Evolutionary conservation across 2,113 vertebrate species (phyloP).

Genomic region (Centropus bengalensis): DNA sequence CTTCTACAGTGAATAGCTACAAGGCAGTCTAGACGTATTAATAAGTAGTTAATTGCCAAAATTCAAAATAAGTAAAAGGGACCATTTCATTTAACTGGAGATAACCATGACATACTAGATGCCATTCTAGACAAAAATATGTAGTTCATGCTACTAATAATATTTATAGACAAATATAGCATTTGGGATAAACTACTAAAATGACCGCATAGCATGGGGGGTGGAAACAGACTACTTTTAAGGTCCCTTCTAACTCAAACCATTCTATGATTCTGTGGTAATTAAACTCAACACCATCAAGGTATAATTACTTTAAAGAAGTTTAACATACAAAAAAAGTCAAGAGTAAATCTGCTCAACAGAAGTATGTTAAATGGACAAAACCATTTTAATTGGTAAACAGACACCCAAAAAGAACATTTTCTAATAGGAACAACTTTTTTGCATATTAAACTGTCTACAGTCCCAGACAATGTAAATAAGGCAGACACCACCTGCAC

Average conservation of each 20-base stretch:
- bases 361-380: background rate
- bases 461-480: slow-evolving; percentile 50
- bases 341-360: background rate
- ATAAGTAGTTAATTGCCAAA: background rate
- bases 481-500: slow-evolving; percentile 53
- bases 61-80: background rate
- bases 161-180: background rate
- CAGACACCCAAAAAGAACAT: background rate
- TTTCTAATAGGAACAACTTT: slow-evolving; percentile 15
- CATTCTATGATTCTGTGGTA: background rate
- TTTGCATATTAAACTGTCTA: slow-evolving; percentile 32
- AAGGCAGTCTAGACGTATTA: background rate
- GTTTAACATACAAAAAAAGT: background rate
- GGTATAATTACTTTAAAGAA: background rate
- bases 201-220: background rate
- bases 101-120: background rate
- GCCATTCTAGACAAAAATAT: background rate
- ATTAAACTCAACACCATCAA: background rate
- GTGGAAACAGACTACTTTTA: no score
- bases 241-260: no score
- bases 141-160: background rate
- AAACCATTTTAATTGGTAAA: slow-evolving; percentile 3
- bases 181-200: background rate
- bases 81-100: background rate
- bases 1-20: background rate